Conservation (phyloP, 2,888 invertebrate genomes). For the Xestia c-nigrum region DNA sequence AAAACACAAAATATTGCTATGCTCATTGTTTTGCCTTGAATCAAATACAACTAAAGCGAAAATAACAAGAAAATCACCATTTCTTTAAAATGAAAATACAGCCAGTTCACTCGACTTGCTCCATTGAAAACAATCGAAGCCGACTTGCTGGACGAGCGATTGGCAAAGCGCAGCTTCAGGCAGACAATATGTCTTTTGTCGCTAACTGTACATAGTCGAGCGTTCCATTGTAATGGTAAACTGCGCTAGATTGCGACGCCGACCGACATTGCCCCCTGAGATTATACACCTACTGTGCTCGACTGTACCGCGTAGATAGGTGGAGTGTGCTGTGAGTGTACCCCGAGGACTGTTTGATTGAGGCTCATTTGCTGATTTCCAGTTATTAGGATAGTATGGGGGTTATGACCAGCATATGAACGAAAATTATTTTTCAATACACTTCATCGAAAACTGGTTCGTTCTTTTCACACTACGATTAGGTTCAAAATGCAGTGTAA, state of each 20-base stretch:
- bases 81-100: conserved; percentile 52
- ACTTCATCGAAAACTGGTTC: too few relatives aligned
- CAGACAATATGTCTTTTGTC: conserved; percentile 72
- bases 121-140: conserved; percentile 66
- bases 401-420: not conserved
- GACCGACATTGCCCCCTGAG: conserved; percentile 66
- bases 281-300: conserved; percentile 65
- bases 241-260: conserved; percentile 67
- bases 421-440: not conserved
- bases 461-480: too few relatives aligned
- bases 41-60: conserved; percentile 13
- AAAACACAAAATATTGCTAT: conserved; percentile 1
- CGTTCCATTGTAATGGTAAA: conserved; percentile 72
- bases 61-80: conserved; percentile 47
- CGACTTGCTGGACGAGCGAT: conserved; percentile 58
- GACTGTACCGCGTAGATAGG: conserved; percentile 61
- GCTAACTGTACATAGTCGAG: conserved; percentile 64
- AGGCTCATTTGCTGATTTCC: conserved; percentile 1
- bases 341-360: conserved; percentile 26
- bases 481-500: too few relatives aligned
- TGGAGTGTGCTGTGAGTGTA: conserved; percentile 25
- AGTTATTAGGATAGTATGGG: not conserved
- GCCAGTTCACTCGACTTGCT: conserved; percentile 54
- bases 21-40: not conserved
- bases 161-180: conserved; percentile 53